Percentiles rank a stretch among this genome's conserved stretches.
Evolutionary conservation across 2,113 vertebrate species (phyloP).

Genomic region (Rhagologus leucostigma): DNA sequence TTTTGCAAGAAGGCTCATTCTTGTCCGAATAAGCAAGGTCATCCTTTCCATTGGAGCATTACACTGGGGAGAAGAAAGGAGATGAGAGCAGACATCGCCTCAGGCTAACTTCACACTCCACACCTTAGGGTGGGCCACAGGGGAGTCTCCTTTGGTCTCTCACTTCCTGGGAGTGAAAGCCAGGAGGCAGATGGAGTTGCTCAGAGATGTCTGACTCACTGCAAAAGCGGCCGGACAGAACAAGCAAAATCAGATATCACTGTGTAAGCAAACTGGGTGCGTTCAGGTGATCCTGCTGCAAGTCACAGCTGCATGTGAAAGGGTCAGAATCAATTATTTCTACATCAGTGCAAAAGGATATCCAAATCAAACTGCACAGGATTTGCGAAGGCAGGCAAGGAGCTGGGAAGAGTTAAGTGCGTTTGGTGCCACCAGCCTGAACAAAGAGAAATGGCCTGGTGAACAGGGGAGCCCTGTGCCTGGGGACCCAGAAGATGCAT

Average conservation of each 20-base stretch:
- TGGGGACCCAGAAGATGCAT: not conserved
- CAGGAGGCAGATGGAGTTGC: not conserved
- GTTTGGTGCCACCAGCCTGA: not conserved
- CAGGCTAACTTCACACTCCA: not conserved
- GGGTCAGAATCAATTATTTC: not conserved
- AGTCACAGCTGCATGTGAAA: not conserved
- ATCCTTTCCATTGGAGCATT: not conserved
- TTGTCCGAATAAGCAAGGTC: not conserved
- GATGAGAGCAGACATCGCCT: not conserved
- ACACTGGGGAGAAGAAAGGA: not conserved
- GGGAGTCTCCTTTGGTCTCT: not conserved
- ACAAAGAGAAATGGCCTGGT: not conserved
- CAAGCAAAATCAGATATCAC: conserved; percentile 10
- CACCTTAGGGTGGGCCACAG: not conserved
- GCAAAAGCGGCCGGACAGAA: not conserved
- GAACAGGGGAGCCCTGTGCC: accelerated
- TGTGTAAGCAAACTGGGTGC: not conserved
- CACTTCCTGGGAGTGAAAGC: conserved; percentile 33
- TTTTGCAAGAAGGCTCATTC: not conserved
- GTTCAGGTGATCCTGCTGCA: conserved; percentile 1
- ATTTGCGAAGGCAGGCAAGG: not conserved
- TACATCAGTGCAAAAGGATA: not conserved
- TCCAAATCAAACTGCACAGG: not conserved
- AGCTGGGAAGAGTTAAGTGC: not conserved
- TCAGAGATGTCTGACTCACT: conserved; percentile 28